phyloP scores from a whole-genome alignment of 2,797 vertebrate species.

The Hylomyscus alleni region DNA sequence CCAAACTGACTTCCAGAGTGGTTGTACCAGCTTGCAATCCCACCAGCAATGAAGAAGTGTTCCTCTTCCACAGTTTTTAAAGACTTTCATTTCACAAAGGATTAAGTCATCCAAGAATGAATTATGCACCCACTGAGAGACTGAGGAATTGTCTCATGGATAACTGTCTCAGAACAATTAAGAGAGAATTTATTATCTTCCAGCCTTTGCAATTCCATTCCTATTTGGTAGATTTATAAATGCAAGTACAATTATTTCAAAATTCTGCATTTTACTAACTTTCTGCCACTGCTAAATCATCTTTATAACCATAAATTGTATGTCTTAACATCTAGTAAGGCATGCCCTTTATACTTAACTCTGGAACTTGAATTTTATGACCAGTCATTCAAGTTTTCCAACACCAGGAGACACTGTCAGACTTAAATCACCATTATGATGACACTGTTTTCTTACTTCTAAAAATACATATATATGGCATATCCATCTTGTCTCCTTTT shows the following conservation, averaged over 20 bases:
- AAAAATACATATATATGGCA: neutral
- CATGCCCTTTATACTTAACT: neutral
- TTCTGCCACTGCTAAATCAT: neutral
- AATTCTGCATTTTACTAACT: neutral
- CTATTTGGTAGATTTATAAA: constrained; percentile 30
- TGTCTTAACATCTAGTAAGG: neutral
- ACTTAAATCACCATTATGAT: neutral
- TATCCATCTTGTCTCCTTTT: neutral
- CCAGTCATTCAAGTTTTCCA: neutral
- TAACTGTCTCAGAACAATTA: neutral
- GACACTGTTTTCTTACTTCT: constrained; percentile 34
- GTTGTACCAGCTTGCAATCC: too few species aligned
- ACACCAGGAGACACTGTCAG: constrained; percentile 20
- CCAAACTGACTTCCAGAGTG: too few species aligned
- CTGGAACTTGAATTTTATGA: neutral
- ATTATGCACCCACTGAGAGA: neutral
- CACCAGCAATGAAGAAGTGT: too few species aligned
- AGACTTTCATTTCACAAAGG: constrained; percentile 9
- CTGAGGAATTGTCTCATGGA: neutral
- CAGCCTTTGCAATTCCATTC: neutral
- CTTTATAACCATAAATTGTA: neutral
- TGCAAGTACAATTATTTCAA: constrained; percentile 1
- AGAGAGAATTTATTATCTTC: neutral
- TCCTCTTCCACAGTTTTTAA: constrained; percentile 19
- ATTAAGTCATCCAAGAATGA: constrained; percentile 14